Evolutionary conservation across 2,797 vertebrate genomes (phyloP), one percentile per base, ranked within the genome.

Genomic region (Adelosebastes latens): DNA sequence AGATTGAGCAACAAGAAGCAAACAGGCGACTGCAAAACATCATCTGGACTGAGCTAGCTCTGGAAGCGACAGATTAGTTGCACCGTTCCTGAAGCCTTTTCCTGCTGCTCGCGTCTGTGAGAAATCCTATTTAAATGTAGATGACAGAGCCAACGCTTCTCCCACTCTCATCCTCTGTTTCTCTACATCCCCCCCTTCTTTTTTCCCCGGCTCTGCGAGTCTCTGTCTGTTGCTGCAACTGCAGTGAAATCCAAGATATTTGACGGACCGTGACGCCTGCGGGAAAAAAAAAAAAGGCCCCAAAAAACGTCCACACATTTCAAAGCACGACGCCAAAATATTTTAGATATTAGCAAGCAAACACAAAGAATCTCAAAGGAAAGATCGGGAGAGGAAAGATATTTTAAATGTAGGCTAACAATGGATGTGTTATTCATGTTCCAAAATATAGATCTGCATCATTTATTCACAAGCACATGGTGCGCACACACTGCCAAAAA

Each of bases 81-180:
- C 46, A 10, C 34, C 12, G 11, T 53, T 73, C 67, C 52, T 46
- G 49, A 24, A 68, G 36, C 39, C 58, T 8, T 8, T 60, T 46
- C 59, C 49, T 36, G 7, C 24, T 22, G 60, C 67, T 64, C 31
- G 36, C 20, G 60, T 58, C 55, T 66, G 73, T 16, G 70, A 77
- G 77, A 83, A 89, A 88, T 87, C 83, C 78, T 24, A 68, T 87
- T 89, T 84, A 87, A 90, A 90, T 84, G 88, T 39, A 90, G 81
- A 89, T 84, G 88, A 89, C 87, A 88, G 80, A 72, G 76, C 52
- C 79, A 32, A 62, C 2, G 65, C 84, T 80, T 81, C 73, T 63
- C 79, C 25, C 58, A 3, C 39, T 58, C 70, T 72, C 81, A 63
- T 70, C 75, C 74, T 62, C 77, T n/a, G 10, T 22, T 68, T 77